Conservation (phyloP, 1,140 invertebrate genomes). For the Asobara japonica region DNA sequence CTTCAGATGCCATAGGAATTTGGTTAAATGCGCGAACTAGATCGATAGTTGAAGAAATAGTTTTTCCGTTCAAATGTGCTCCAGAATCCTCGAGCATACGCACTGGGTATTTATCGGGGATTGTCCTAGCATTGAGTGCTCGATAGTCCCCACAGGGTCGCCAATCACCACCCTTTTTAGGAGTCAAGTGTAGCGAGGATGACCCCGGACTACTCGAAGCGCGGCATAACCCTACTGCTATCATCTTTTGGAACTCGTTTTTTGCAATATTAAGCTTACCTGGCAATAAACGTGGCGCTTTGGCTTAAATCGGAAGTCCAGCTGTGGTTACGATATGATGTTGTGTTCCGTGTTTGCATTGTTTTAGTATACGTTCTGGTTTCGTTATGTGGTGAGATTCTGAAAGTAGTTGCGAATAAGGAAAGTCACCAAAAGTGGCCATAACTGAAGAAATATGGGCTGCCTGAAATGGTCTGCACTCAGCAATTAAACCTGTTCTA, state of each 20-base stretch:
- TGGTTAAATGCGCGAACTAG: slow-evolving; percentile 64
- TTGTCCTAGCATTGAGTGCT: slow-evolving; percentile 41
- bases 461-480: too few species aligned
- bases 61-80: slow-evolving; percentile 45
- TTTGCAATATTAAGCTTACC: slow-evolving; percentile 31
- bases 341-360: too few species aligned
- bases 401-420: too few species aligned
- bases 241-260: slow-evolving; percentile 29
- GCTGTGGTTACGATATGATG: slow-evolving; percentile 42
- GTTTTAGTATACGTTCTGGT: too few species aligned
- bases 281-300: slow-evolving; percentile 54
- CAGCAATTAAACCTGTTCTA: too few species aligned
- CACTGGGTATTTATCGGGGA: slow-evolving; percentile 52
- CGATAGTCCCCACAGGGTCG: slow-evolving; percentile 58
- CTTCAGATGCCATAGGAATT: slow-evolving; percentile 49
- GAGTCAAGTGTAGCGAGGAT: slow-evolving; percentile 44
- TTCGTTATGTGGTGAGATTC: too few species aligned
- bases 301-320: slow-evolving; percentile 51
- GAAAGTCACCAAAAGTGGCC: too few species aligned
- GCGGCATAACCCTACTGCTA: slow-evolving; percentile 44
- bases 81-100: slow-evolving; percentile 42
- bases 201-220: slow-evolving; percentile 37
- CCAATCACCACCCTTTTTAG: slow-evolving; percentile 52
- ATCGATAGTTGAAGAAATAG: slow-evolving; percentile 65
- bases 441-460: too few species aligned